Base-by-base conservation (phyloP, 2,113 vertebrate species). In the Siniperca chuatsi region DNA sequence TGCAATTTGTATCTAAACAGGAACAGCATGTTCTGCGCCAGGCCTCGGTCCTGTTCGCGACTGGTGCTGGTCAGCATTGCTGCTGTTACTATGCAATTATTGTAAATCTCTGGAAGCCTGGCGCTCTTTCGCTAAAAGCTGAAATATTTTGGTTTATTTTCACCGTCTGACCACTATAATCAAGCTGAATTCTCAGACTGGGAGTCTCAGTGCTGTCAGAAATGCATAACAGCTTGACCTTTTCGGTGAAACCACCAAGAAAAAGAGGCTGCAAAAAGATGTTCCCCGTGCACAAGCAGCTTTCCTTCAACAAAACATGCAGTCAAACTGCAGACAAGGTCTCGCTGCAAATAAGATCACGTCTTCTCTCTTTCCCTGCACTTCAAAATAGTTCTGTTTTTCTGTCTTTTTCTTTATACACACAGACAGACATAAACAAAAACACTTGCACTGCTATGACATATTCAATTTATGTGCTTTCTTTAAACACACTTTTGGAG, bases 121-220 rank as follows among this genome's bases (percentile, higher is more conserved):
- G 57, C 3, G 8, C 55, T 73, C 57, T 52, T 61, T 42, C 15
- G 33, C 74, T 40, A 69, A 77, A 68, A 87, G 81, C 78, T 66
- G 75, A 87, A 86, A 76, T 79, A 86, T 82, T 76, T 57, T 52
- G 78, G 75, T 79, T 75, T 87, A 33, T 80, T 80, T 85, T 83
- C 75, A 82, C 68, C 57, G 7, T 25, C 73, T 13, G 78, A 74
- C 78, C 69, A 75, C 90, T 88, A 66, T 83, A 82, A 90, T 90
- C 79, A 83, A 60, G 78, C 74, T 76, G 44, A 84, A 85, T 90
- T 90, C 78, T 87, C 83, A 89, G 86, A 85, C 85, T 62, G 42
- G 16, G 50, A 84, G 82, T 79, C 82, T 89, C 77, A 65, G 61
- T 0, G 52, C 83, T 74, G 88, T 82, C 73, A 74, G 58, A 77